Percentiles rank a stretch among this genome's conserved stretches.
These are phyloP conservation scores for Poeciliopsis turneri DNA, from an alignment of 2,797 vertebrate species.

Conservation along the genomic window DNA sequence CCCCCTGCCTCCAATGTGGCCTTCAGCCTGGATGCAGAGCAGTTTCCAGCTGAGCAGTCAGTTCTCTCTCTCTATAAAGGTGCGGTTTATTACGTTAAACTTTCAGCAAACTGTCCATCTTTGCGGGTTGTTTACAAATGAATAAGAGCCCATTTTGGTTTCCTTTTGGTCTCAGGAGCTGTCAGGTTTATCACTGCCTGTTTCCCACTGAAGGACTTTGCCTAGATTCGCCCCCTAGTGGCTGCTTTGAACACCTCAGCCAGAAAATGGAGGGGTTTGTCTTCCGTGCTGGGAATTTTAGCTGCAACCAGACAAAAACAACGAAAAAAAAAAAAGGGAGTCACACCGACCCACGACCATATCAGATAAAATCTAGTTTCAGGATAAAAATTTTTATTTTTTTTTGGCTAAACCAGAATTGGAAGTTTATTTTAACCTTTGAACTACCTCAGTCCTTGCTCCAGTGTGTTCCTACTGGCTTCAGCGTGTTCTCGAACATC, in stretches of 20 bases:
- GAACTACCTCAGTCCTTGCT: slow-evolving; percentile 54
- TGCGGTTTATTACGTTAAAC: slow-evolving; percentile 16
- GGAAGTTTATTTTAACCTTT: slow-evolving; percentile 28
- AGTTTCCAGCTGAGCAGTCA: slow-evolving; percentile 33
- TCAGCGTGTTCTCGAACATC: background rate
- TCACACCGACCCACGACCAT: slow-evolving; percentile 5
- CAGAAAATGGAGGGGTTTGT: background rate
- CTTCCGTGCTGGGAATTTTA: slow-evolving; percentile 35
- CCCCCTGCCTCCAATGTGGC: slow-evolving; percentile 45
- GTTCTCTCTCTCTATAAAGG: slow-evolving; percentile 2
- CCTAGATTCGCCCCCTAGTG: slow-evolving; percentile 28
- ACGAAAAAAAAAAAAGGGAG: background rate
- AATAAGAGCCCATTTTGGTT: background rate
- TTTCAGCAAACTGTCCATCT: background rate
- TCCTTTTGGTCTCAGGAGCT: slow-evolving; percentile 12
- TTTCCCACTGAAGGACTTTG: slow-evolving; percentile 1
- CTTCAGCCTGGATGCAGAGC: slow-evolving; percentile 48
- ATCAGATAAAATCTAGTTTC: background rate
- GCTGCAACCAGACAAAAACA: slow-evolving; percentile 1
- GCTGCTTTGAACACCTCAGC: slow-evolving; percentile 16
- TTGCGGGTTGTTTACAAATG: slow-evolving; percentile 6
- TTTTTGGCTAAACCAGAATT: background rate
- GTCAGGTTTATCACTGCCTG: slow-evolving; percentile 30
- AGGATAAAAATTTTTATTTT: background rate
- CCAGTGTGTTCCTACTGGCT: slow-evolving; percentile 7